These are phyloP conservation scores for Ianthella basta DNA, from an alignment of 37 sponge, comb jelly and placozoan species.

Conservation along the genomic window DNA sequence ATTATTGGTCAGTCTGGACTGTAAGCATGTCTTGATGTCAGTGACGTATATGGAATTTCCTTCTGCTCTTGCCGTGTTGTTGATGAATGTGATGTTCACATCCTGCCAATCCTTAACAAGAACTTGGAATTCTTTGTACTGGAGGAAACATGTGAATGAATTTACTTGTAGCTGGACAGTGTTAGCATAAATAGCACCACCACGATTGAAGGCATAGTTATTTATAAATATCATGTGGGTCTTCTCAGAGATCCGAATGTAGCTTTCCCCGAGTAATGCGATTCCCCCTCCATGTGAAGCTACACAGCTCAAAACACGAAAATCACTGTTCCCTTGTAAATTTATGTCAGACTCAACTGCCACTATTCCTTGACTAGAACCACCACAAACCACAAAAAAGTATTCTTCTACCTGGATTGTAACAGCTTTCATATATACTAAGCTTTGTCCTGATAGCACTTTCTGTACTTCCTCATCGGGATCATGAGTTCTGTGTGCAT, in stretches of 20 bases:
- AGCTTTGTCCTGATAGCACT: no score
- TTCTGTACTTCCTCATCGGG: no score
- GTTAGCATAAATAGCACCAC: conserved; percentile 2
- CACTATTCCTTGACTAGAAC: no score
- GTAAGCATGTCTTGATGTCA: background rate
- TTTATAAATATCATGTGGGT: background rate
- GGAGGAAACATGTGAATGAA: background rate
- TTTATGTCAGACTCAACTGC: no score
- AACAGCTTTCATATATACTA: no score
- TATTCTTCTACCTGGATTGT: no score
- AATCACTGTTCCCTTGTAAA: no score
- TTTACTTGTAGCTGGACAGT: background rate
- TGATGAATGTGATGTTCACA: background rate
- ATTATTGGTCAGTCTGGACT: background rate
- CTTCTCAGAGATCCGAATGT: background rate
- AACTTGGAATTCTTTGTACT: background rate
- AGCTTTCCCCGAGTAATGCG: background rate
- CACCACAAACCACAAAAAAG: no score
- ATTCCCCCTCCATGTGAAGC: conserved; percentile 6
- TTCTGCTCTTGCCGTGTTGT: background rate
- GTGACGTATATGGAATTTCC: background rate
- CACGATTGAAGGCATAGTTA: background rate
- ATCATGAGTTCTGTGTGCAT: no score
- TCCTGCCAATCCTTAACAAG: background rate
- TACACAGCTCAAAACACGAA: background rate